Conservation (phyloP, 2,888 invertebrate genomes). For the Xestia rhomboidea region DNA sequence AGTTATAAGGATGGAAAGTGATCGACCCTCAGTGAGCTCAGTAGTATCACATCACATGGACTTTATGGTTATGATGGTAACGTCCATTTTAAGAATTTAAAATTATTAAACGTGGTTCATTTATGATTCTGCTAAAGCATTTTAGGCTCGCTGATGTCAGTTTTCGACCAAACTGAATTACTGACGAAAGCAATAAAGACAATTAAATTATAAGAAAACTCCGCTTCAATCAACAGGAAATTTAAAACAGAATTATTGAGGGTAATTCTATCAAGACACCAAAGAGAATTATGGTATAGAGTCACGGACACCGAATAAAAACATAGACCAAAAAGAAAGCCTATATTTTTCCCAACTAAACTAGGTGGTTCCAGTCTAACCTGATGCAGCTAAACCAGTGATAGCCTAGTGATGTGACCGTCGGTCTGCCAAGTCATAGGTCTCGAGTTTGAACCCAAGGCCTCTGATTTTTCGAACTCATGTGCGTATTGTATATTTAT, state of each 20-base stretch:
- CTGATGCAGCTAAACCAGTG: background rate
- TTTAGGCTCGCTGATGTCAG: background rate
- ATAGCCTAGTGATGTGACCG: too few relatives aligned
- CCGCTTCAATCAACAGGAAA: constrained; percentile 17
- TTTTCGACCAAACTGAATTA: constrained; percentile 19
- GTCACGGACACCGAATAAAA: background rate
- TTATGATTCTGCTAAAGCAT: too few relatives aligned
- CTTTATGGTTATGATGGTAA: too few relatives aligned
- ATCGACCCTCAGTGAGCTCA: too few relatives aligned
- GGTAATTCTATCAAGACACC: constrained; percentile 12
- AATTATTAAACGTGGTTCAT: too few relatives aligned
- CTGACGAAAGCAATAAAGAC: constrained; percentile 23
- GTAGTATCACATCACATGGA: too few relatives aligned
- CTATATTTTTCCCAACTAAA: background rate
- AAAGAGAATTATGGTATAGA: background rate
- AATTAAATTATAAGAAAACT: constrained; percentile 46
- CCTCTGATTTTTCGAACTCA: too few relatives aligned
- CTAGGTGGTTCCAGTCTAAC: background rate
- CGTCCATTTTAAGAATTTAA: too few relatives aligned
- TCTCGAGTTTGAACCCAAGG: too few relatives aligned
- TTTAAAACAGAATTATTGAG: constrained; percentile 15
- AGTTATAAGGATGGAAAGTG: too few relatives aligned
- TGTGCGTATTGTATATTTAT: too few relatives aligned
- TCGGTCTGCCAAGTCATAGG: too few relatives aligned
- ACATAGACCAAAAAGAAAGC: background rate